phyloP scores from a whole-genome alignment of 1,140 invertebrate genomes.

The Penaeus chinensis region DNA sequence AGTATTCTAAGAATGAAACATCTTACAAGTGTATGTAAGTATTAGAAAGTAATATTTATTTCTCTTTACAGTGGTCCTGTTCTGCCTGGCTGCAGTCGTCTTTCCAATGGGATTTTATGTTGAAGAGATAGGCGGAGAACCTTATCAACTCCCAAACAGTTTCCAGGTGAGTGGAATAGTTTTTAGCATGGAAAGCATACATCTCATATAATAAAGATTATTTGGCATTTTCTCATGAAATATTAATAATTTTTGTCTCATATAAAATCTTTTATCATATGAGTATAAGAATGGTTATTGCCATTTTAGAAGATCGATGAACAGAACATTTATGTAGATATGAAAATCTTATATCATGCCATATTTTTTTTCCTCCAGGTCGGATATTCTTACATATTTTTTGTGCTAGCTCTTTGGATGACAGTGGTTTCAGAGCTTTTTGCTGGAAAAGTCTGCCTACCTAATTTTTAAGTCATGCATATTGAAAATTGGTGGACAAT shows the following conservation, averaged over 20 bases:
- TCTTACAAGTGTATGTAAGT: no score
- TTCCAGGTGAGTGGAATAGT: slow-evolving; percentile 70
- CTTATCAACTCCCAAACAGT: slow-evolving; percentile 94
- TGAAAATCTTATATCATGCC: not conserved
- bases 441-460: slow-evolving; percentile 96
- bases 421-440: slow-evolving; percentile 96
- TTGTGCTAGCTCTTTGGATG: slow-evolving; percentile 94
- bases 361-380: slow-evolving; percentile 75
- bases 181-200: no score
- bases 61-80: slow-evolving; percentile 86
- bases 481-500: no score
- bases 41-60: slow-evolving; percentile 64
- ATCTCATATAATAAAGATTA: no score
- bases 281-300: slow-evolving; percentile 19
- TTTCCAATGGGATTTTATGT: slow-evolving; percentile 96
- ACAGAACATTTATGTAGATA: not conserved
- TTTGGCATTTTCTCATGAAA: not conserved
- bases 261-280: not conserved
- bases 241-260: not conserved
- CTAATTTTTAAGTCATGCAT: slow-evolving; percentile 80
- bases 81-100: slow-evolving; percentile 93
- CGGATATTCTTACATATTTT: slow-evolving; percentile 94
- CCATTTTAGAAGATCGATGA: not conserved
- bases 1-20: slow-evolving; percentile 60
- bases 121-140: slow-evolving; percentile 93